phyloP scores from a whole-genome alignment of 2,113 vertebrate species.

The Castor canadensis region DNA sequence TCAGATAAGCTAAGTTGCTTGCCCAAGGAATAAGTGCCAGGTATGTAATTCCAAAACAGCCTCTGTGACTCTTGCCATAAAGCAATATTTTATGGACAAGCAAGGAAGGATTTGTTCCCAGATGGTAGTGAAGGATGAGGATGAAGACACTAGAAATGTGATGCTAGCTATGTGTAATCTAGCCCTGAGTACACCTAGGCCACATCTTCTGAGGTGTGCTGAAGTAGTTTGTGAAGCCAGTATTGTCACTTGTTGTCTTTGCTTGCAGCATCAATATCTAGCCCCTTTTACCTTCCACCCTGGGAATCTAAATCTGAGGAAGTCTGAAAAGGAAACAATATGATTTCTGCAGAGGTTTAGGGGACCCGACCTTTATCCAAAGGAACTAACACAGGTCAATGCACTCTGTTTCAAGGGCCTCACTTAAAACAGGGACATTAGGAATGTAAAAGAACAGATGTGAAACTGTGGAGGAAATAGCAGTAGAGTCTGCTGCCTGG shows the following conservation, averaged over 20 bases:
- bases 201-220: not conserved
- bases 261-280: not conserved
- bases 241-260: not conserved
- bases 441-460: not conserved
- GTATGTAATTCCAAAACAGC: not conserved
- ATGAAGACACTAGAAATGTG: not conserved
- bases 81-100: not conserved
- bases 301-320: not conserved
- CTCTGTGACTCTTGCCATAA: not conserved
- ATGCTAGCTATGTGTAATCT: not conserved
- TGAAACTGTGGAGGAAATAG: not conserved
- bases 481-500: not conserved
- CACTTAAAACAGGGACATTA: not conserved
- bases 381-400: not conserved
- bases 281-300: not conserved
- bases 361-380: not conserved
- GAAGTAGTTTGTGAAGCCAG: not conserved
- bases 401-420: not conserved
- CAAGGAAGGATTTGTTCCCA: not conserved
- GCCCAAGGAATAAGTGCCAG: not conserved
- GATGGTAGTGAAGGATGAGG: too few species aligned
- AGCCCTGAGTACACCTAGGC: fast-evolving
- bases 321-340: not conserved
- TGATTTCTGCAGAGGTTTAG: not conserved
- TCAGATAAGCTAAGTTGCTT: not conserved